Evolutionary conservation across 2,797 vertebrate genomes (phyloP), one percentile per base, ranked within the genome.

Genomic region (Hozukius guyotensis): DNA sequence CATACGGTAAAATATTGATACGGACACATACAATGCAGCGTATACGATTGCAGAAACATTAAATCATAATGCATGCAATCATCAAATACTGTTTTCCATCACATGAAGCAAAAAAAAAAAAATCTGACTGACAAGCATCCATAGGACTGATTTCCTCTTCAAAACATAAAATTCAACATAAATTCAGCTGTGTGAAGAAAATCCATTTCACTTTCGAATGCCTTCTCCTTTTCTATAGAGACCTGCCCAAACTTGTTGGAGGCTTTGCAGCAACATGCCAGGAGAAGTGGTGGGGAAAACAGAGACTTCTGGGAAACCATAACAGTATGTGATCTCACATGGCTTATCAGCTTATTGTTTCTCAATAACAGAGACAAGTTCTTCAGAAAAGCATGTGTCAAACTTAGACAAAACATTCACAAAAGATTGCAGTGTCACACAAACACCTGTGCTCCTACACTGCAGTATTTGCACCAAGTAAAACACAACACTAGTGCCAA

Each of bases 181-280:
- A 52, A 65, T 46, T 20, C 71, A 63, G 46, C 49, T 46, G 42
- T 32, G 10, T 24, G n/a, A 22, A 52, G 13, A 64, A 42, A 78
- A 68, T n/a, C 5, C 34, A 32, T 76, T 80, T 38, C 38, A 62
- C 46, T 70, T 87, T 67, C 5, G 70, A 63, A 69, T 20, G 6
- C 24, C 13, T 18, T 4, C 16, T 22, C 18, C 4, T 25, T 53
- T 24, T 53, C 1, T 22, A 27, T 22, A 24, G 18, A 77, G 61
- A 60, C 82, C 49, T 82, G 85, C 22, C 74, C 27, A 52, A 70
- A 88, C 89, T 20, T 81, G 78, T 73, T 13, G 2, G 34, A 55
- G 29, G 72, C 72, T 63, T 16, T 65, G 27, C 27, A 20, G 27
- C 11, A 36, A 55, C 38, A 69, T 72, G 0, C 34, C 25, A 74